Conservation (phyloP, 2,888 invertebrate genomes). For the Chymomyza procnemis region DNA sequence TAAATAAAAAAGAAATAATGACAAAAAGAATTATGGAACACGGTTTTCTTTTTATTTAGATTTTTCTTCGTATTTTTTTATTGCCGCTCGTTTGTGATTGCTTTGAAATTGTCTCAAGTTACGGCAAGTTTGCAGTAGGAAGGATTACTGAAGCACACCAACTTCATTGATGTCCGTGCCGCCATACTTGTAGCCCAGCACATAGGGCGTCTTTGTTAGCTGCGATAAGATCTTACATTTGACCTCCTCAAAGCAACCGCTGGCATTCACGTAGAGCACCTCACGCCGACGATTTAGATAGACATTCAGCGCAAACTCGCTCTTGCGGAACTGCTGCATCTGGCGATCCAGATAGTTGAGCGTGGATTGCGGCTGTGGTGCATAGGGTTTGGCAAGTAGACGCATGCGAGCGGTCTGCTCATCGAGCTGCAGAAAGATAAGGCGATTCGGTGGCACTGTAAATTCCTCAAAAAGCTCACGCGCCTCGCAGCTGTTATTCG, state of each 20-base stretch:
- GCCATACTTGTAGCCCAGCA: constrained; percentile 66
- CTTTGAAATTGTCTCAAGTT: neutral
- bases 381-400: constrained; percentile 47
- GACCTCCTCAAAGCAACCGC: constrained; percentile 50
- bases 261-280: constrained; percentile 63
- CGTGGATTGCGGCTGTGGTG: constrained; percentile 55
- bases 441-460: constrained; percentile 81
- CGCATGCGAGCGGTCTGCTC: constrained; percentile 64
- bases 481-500: constrained; percentile 80
- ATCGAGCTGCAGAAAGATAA: constrained; percentile 70
- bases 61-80: neutral
- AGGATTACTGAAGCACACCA: neutral
- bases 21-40: constrained; percentile 41
- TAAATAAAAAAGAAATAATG: constrained; percentile 50
- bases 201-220: constrained; percentile 60
- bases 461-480: constrained; percentile 79
- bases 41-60: constrained; percentile 17
- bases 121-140: neutral
- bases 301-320: constrained; percentile 49
- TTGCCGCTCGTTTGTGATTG: neutral
- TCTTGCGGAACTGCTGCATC: constrained; percentile 65
- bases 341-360: constrained; percentile 58
- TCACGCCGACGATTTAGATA: constrained; percentile 68
- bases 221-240: constrained; percentile 57
- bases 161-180: constrained; percentile 29